These are phyloP conservation scores for Setophaga coronata DNA, from an alignment of 2,113 vertebrate genomes.

Conservation along the genomic window DNA sequence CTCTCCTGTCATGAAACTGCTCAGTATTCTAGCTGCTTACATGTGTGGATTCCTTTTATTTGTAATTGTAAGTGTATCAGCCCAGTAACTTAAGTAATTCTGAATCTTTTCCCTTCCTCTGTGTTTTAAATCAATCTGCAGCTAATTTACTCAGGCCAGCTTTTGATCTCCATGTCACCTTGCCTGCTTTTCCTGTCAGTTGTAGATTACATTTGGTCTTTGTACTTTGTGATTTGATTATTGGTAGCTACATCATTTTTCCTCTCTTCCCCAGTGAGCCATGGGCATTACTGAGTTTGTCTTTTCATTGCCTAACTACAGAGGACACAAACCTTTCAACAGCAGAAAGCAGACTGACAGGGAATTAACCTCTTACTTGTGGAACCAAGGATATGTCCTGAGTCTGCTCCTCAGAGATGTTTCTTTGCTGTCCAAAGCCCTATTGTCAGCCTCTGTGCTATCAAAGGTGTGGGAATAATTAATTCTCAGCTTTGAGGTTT, in stretches of 20 bases:
- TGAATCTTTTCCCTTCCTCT: neutral
- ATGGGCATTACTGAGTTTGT: neutral
- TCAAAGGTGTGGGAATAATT: neutral
- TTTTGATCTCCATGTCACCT: neutral
- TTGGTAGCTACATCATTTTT: neutral
- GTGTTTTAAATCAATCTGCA: neutral
- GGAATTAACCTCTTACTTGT: constrained; percentile 25
- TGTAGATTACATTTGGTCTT: neutral
- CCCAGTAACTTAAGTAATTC: neutral
- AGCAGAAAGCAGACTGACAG: neutral
- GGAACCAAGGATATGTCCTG: neutral
- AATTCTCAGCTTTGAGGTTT: neutral
- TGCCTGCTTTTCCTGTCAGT: neutral
- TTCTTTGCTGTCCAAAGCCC: neutral
- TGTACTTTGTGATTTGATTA: neutral
- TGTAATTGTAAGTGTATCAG: neutral
- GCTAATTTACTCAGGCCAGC: neutral
- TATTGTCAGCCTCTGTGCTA: neutral
- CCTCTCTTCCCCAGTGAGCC: neutral
- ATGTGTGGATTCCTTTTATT: neutral
- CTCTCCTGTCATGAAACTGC: neutral
- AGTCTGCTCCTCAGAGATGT: neutral
- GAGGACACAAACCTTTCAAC: neutral
- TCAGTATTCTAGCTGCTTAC: neutral
- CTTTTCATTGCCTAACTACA: neutral